Evolutionary conservation across 30 jellyfish, hydroid and myxozoan genomes (phyloP).

Genomic region (Hydractinia echinata): DNA sequence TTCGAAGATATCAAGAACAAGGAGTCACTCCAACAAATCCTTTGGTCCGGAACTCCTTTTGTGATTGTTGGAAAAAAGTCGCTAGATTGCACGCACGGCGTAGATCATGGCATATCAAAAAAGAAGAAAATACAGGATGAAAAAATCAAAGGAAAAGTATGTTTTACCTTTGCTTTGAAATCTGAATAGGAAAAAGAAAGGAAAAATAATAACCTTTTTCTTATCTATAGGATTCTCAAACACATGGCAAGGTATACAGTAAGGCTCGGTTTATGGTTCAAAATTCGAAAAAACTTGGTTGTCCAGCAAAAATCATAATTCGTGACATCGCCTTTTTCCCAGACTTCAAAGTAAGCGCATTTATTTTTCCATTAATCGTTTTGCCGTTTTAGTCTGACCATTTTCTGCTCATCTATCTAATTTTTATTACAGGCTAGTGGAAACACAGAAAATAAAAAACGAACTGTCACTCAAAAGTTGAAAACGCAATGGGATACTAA

Average conservation of each 20-base stretch:
- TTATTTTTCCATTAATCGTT: not conserved
- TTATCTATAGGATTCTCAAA: no score
- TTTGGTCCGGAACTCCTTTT: not conserved
- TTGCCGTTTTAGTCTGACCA: not conserved
- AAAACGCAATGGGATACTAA: not conserved
- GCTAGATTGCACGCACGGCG: not conserved
- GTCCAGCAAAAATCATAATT: not conserved
- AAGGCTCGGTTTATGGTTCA: not conserved
- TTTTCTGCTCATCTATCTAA: not conserved
- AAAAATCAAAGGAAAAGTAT: no score
- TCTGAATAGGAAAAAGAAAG: no score
- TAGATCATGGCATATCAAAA: not conserved
- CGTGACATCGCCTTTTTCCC: not conserved
- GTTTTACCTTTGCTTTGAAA: no score
- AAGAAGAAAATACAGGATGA: constrained; percentile 3
- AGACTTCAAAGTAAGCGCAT: not conserved
- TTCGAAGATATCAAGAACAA: not conserved
- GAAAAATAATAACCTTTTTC: no score
- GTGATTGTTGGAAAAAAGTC: not conserved
- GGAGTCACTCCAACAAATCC: not conserved
- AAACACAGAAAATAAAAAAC: not conserved
- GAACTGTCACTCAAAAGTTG: not conserved
- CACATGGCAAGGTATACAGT: no score
- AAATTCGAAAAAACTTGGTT: not conserved
- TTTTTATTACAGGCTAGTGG: not conserved